Base-by-base conservation (phyloP, 2,797 vertebrate genomes). In the Myiotriccus ornatus region DNA sequence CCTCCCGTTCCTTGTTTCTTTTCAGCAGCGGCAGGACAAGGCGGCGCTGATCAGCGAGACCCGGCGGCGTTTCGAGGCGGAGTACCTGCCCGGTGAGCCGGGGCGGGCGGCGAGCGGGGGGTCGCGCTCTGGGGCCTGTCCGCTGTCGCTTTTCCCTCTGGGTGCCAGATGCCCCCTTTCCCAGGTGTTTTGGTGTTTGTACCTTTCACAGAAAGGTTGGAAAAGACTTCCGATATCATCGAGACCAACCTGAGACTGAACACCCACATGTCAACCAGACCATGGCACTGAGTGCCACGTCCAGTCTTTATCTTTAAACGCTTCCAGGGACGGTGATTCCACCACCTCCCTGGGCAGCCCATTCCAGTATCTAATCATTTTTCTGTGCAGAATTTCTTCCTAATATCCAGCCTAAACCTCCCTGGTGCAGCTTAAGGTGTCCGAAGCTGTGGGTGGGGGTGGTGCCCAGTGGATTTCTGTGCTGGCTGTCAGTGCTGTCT, bases 61-160 rank as follows among this genome's bases (percentile, higher is more conserved):
- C 9, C 98, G 98, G 64, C 97, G 98, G 87, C 98, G 99, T 89
- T 99, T 99, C 97, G 98, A 98, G 92, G 97, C 97, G 37, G 99
- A 99, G 85, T 98, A 98, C 93, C 87, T 99, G 60, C 96, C 98
- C 98, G 99, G 99, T 99, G 71, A 95, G 98, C 84, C 35, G 18
- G 56, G n/a, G 3, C 2, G 64, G 35, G 19, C 12, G 2, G 50
- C 24, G 65, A 5, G 56, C 18, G 2, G 1, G 8, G 64, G 7
- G 0, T n/a, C 4, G 41, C 4, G 22, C 25, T 32, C 8, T 11
- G 68, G 19, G 63, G 27, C 20, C 76, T 14, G n/a, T 8, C 14
- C 5, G 0, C 20, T 41, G 57, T 23, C 15, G 4, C 39, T 47
- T 44, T 32, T 13, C 6, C 37, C 9, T 5, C 3, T 25, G 14